These are phyloP conservation scores for Dicyrtoma fusca DNA, from an alignment of 2,888 invertebrate genomes.

Conservation along the genomic window DNA sequence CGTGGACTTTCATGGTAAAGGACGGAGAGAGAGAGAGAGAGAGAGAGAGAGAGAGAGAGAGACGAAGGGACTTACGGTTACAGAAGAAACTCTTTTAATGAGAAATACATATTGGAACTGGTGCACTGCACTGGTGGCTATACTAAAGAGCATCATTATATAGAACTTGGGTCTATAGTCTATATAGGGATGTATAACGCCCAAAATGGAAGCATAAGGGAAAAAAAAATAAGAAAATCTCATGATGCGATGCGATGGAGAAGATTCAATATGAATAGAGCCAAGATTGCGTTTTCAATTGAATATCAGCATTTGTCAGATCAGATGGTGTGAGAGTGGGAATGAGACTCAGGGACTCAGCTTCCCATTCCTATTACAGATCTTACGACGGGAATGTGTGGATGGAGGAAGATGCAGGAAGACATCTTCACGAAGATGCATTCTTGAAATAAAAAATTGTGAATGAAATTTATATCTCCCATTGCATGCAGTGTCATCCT, in stretches of 20 bases:
- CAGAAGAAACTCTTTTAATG: conserved; percentile 28
- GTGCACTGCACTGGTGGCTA: background rate
- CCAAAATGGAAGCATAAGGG: background rate
- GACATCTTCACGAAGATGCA: too few relatives aligned
- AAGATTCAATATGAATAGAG: conserved; percentile 38
- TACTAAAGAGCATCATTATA: too few relatives aligned
- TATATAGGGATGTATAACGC: background rate
- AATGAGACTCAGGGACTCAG: conserved; percentile 23
- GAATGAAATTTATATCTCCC: too few relatives aligned
- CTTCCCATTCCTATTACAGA: background rate
- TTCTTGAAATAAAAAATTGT: conserved; percentile 8
- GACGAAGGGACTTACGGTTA: background rate
- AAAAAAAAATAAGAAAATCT: conserved; percentile 19
- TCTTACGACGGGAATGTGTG: too few relatives aligned
- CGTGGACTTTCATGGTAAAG: too few relatives aligned
- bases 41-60: too few relatives aligned
- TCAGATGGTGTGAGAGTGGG: conserved; percentile 39
- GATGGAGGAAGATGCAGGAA: conserved; percentile 7
- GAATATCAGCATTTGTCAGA: conserved; percentile 33
- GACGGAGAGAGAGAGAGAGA: too few relatives aligned
- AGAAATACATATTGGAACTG: conserved; percentile 11
- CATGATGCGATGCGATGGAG: conserved; percentile 20
- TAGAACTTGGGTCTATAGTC: too few relatives aligned
- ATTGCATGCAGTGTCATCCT: too few relatives aligned
- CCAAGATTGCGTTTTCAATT: conserved; percentile 39